Conservation (phyloP, 1,140 invertebrate species). For the Eupristina koningsbergeri region DNA sequence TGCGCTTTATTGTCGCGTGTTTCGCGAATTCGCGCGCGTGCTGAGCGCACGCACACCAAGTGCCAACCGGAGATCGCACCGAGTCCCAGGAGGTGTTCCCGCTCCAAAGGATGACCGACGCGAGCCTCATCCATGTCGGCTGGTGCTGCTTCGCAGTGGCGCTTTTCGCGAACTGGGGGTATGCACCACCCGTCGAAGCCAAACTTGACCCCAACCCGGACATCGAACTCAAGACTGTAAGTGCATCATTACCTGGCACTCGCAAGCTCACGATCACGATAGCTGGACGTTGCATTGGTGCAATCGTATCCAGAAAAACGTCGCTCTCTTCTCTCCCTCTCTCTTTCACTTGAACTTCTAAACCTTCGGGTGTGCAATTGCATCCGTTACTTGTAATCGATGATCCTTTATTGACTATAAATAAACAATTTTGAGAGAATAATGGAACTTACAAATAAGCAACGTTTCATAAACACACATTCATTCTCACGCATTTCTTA, state of each 20-base stretch:
- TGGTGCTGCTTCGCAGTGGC: not conserved
- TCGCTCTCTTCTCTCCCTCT: not conserved
- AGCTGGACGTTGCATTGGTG: not conserved
- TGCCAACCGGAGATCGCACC: no score
- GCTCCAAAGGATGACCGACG: not conserved
- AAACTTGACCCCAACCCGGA: conserved; percentile 61
- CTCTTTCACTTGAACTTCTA: not conserved
- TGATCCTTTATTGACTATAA: no score
- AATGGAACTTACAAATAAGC: no score
- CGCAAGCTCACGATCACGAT: not conserved
- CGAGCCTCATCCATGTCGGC: not conserved
- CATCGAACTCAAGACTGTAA: conserved; percentile 63
- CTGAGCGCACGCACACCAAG: not conserved
- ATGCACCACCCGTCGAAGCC: not conserved
- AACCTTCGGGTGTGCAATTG: no score
- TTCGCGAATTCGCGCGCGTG: conserved; percentile 25
- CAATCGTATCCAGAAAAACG: not conserved
- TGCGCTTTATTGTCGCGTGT: conserved; percentile 25
- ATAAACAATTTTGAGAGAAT: no score
- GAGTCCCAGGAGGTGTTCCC: not conserved
- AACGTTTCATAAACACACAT: no score
- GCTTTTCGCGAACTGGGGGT: not conserved
- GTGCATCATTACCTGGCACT: conserved; percentile 39
- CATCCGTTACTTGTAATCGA: no score
- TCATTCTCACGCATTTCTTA: no score